A percentile compares a stretch with the other conserved stretches of the same genome.
phyloP scores from a whole-genome alignment of 2,888 invertebrate species.

The Coecobrya sp. region DNA sequence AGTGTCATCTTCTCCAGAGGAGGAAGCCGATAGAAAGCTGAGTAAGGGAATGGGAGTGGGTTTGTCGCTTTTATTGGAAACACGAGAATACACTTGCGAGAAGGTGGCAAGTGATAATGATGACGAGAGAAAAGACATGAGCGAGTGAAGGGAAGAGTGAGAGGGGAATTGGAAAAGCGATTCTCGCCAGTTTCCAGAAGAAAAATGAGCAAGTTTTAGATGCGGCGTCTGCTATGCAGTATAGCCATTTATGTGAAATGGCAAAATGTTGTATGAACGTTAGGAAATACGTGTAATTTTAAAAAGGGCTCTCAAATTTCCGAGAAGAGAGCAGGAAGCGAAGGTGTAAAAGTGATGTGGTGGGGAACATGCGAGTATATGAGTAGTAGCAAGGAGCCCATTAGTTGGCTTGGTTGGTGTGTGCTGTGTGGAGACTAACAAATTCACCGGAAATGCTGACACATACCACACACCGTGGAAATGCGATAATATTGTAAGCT shows the following conservation, averaged over 20 bases:
- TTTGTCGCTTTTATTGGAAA: slow-evolving; percentile 65
- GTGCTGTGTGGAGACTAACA: slow-evolving; percentile 20
- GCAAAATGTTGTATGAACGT: not conserved
- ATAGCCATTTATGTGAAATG: not conserved
- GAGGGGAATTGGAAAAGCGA: slow-evolving; percentile 1
- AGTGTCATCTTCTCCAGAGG: slow-evolving; percentile 53
- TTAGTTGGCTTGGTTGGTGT: slow-evolving; percentile 15
- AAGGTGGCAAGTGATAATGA: slow-evolving; percentile 26
- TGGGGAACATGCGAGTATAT: not conserved
- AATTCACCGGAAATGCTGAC: slow-evolving; percentile 38
- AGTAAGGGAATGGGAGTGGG: not conserved
- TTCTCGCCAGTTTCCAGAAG: not conserved
- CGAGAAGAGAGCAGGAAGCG: not conserved
- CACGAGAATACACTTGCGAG: slow-evolving; percentile 66
- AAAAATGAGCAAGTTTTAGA: slow-evolving; percentile 4
- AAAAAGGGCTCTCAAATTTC: slow-evolving; percentile 34
- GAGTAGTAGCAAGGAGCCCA: slow-evolving; percentile 15
- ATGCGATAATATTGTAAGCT: slow-evolving; percentile 25
- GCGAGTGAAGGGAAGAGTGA: not conserved
- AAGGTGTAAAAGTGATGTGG: slow-evolving; percentile 24
- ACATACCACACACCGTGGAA: not conserved
- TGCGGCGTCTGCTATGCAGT: not conserved
- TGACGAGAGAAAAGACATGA: not conserved
- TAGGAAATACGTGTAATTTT: slow-evolving; percentile 57
- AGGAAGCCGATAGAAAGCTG: not conserved